Evolutionary conservation across 2,888 invertebrate species (phyloP).

Genomic region (Eucera pruinosa): DNA sequence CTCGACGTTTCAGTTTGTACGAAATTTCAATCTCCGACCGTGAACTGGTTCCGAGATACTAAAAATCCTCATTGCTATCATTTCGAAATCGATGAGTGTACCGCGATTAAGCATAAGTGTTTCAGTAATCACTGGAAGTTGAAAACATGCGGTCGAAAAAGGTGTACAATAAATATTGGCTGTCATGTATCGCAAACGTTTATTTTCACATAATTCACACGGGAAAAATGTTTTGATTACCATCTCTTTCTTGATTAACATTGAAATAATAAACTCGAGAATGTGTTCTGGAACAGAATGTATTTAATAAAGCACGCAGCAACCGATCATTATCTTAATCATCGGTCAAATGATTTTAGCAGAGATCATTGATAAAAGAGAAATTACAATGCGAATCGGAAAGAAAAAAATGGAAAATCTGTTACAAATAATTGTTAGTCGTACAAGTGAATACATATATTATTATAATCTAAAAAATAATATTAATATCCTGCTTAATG

Average conservation of each 20-base stretch:
- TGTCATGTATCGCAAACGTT: conserved; percentile 2
- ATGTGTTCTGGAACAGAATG: neutral
- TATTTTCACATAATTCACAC: conserved; percentile 6
- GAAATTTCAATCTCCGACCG: conserved; percentile 25
- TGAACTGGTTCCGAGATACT: conserved; percentile 26
- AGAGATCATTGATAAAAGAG: neutral
- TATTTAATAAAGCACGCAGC: neutral
- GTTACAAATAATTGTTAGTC: too few relatives aligned
- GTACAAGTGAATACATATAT: too few relatives aligned
- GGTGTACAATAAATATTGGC: conserved; percentile 10
- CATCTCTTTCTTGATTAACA: too few relatives aligned
- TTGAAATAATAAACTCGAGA: conserved; percentile 18
- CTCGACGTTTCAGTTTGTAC: neutral
- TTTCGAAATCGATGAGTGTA: conserved; percentile 14
- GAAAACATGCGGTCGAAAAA: neutral
- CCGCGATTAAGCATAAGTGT: conserved; percentile 21
- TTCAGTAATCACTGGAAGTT: conserved; percentile 10
- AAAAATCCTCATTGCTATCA: conserved; percentile 11
- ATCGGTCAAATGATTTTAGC: neutral
- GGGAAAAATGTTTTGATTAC: neutral
- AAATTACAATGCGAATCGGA: neutral
- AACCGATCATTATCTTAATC: neutral
- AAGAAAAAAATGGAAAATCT: too few relatives aligned
- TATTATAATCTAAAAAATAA: too few relatives aligned
- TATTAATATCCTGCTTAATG: too few relatives aligned